Evolutionary conservation across 2,797 vertebrate genomes (phyloP).

Genomic region (Arrhamphus sclerolepis): DNA sequence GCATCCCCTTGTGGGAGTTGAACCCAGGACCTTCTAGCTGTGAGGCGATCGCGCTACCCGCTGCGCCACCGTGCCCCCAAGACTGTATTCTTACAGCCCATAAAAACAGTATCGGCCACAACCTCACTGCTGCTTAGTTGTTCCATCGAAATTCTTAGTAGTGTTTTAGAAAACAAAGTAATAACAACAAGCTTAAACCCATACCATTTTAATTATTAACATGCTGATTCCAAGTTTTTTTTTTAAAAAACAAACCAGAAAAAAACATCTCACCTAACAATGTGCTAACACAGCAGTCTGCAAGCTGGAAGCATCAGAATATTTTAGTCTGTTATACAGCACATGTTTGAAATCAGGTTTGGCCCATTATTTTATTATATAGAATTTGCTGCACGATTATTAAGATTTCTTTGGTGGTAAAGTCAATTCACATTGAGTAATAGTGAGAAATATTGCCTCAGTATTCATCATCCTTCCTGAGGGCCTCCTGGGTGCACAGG

Average conservation of each 20-base stretch:
- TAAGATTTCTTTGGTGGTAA: conserved; percentile 24
- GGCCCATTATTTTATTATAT: neutral
- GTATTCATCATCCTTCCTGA: conserved; percentile 54
- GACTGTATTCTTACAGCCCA: too few relatives aligned
- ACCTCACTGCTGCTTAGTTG: too few relatives aligned
- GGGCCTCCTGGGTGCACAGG: conserved; percentile 48
- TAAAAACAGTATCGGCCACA: too few relatives aligned
- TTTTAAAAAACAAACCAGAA: too few relatives aligned
- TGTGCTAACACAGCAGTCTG: neutral
- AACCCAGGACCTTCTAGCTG: too few relatives aligned
- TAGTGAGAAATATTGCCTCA: conserved; percentile 49
- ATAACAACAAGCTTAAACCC: conserved; percentile 6
- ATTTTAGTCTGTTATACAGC: neutral
- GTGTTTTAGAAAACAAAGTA: neutral
- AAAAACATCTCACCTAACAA: neutral
- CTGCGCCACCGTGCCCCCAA: too few relatives aligned
- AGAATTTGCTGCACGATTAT: conserved; percentile 3
- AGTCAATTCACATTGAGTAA: conserved; percentile 46
- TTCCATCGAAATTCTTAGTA: too few relatives aligned
- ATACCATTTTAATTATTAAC: conserved; percentile 33
- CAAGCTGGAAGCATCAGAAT: neutral
- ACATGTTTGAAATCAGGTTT: neutral
- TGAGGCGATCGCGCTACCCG: too few relatives aligned
- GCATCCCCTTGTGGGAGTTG: too few relatives aligned
- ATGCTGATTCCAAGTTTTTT: conserved; percentile 29